A percentile compares a stretch with the other conserved stretches of the same genome.
phyloP scores from a whole-genome alignment of 2,797 vertebrate genomes.

The Ctenochaetus hawaiiensis region DNA sequence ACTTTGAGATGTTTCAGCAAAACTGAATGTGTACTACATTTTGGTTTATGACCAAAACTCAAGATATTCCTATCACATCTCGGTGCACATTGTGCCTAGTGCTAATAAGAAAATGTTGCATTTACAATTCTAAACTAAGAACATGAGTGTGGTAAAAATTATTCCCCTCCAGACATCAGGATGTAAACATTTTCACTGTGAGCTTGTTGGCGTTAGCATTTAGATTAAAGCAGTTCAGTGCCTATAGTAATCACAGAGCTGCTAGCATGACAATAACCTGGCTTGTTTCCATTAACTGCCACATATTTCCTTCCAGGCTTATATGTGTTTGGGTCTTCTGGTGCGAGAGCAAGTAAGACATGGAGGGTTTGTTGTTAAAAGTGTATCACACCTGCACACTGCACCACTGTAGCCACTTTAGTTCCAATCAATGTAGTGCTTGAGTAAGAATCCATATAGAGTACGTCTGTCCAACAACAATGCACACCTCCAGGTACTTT shows the following conservation, averaged over 20 bases:
- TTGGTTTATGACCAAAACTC: neutral
- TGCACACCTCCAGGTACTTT: slow-evolving; percentile 66
- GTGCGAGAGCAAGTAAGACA: too few relatives aligned
- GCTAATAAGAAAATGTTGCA: neutral
- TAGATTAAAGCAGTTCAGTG: neutral
- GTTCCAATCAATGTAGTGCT: slow-evolving; percentile 44
- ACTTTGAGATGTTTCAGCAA: neutral
- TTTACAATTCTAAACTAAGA: neutral
- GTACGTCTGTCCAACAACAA: slow-evolving; percentile 49
- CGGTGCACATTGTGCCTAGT: neutral
- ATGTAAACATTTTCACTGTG: neutral
- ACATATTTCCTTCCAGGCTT: neutral
- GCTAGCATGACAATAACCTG: neutral
- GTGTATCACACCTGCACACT: slow-evolving; percentile 29
- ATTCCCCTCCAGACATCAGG: neutral
- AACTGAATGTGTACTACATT: neutral
- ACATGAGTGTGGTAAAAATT: neutral
- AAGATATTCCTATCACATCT: neutral
- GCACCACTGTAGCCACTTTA: slow-evolving; percentile 26
- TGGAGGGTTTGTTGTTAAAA: neutral
- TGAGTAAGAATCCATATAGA: slow-evolving; percentile 34
- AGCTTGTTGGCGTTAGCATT: neutral
- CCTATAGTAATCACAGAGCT: neutral
- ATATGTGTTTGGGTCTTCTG: neutral
- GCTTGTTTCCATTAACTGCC: neutral